Evolutionary conservation across 2,797 vertebrate genomes (phyloP), one percentile per base, ranked within the genome.

Genomic region (Cichlasoma orientale): DNA sequence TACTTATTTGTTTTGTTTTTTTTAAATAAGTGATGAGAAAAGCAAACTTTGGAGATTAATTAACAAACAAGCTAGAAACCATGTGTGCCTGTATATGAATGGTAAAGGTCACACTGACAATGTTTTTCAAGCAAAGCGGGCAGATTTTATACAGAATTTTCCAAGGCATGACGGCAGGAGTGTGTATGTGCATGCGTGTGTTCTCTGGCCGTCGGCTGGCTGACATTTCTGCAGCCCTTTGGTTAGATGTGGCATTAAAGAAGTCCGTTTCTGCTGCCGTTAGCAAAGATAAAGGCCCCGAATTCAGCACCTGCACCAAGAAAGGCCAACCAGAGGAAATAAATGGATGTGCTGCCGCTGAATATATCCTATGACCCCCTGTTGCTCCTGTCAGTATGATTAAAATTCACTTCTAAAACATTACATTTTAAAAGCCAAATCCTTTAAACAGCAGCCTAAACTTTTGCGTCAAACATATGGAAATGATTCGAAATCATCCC

Each of bases 191-290:
- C 27, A 61, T 33, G 54, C 25, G 68, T 52, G 55, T 75, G 58
- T 75, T 38, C 56, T n/a, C 56, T 59, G 59, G 78, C 86, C 21
- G 12, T 54, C 1, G 47, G 84, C 87, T 25, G 59, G 18, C 25
- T 91, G 89, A 87, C 90, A 89, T 92, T 90, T 92, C 72, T 54
- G 38, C 66, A 79, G 84, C 81, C 89, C 88, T 53, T 70, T 53
- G 84, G 88, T 87, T 72, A 83, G 31, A 81, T 58, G 16, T 87
- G 86, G 33, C 89, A 89, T 91, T 90, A 87, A 89, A 86, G 72
- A 73, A 38, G 50, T 61, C 61, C 0, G 12, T 59, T 56, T 66
- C 83, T 79, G 79, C 83, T 55, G 79, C 77, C 21, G 21, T 59
- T 61, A 16, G 53, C 38, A 6, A 63, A 83, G 71, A 85, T 73